phyloP scores from a whole-genome alignment of 2,888 invertebrate species.

The Sipha maydis region DNA sequence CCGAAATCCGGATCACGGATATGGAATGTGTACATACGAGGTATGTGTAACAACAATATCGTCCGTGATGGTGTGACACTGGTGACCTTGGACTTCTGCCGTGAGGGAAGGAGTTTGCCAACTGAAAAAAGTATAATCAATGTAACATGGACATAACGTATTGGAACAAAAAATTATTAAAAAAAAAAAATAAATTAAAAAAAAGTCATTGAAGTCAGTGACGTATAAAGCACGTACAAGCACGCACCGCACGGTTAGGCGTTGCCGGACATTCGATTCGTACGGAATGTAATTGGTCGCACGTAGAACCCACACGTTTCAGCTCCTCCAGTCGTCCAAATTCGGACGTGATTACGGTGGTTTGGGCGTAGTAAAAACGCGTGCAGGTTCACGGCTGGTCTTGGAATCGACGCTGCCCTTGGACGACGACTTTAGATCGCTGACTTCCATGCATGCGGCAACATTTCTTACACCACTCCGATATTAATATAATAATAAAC shows the following conservation, averaged over 20 bases:
- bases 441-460: background rate
- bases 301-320: background rate
- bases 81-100: background rate
- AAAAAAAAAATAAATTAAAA: background rate
- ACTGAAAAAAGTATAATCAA: background rate
- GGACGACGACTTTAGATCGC: background rate
- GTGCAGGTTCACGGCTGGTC: background rate
- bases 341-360: background rate
- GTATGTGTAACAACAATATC: background rate
- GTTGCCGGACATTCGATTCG: constrained; percentile 2
- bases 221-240: too few relatives aligned
- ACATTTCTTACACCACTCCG: background rate
- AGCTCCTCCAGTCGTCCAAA: background rate
- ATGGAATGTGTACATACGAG: background rate
- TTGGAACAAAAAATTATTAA: too few relatives aligned
- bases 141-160: background rate
- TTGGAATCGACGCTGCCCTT: background rate
- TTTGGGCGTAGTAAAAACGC: background rate
- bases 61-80: too few relatives aligned
- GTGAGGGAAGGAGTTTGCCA: background rate
- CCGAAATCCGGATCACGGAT: constrained; percentile 7
- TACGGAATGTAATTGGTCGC: background rate
- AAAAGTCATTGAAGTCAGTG: background rate
- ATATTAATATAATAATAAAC: background rate
- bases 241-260: background rate